phyloP scores from a whole-genome alignment of 2,113 vertebrate species.

The Sturnus vulgaris region DNA sequence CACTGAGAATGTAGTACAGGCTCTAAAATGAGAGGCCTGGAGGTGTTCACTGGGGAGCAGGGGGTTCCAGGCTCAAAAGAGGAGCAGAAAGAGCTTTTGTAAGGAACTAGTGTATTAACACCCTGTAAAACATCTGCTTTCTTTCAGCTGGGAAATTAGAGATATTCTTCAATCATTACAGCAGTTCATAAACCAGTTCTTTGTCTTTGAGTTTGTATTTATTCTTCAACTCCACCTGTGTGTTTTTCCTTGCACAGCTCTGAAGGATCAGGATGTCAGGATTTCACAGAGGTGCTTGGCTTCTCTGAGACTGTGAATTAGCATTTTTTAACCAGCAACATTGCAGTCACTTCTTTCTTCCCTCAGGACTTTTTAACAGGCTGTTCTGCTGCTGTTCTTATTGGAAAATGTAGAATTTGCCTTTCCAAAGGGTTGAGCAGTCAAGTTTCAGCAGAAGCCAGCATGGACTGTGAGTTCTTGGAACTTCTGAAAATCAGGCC shows the following conservation, averaged over 20 bases:
- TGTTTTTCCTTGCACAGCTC: neutral
- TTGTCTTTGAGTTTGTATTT: neutral
- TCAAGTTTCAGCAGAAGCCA: neutral
- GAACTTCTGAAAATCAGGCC: neutral
- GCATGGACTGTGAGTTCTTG: neutral
- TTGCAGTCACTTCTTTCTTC: neutral
- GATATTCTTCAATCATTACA: neutral
- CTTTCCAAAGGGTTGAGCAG: constrained; percentile 10
- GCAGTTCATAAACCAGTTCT: neutral
- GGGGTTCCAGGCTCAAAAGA: neutral
- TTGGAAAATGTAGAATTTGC: constrained; percentile 1
- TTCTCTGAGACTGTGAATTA: neutral
- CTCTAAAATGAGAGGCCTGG: neutral
- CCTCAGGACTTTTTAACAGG: neutral
- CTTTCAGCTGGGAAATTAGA: neutral
- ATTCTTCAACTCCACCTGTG: neutral
- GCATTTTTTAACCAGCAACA: neutral
- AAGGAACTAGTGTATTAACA: neutral
- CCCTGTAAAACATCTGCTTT: neutral
- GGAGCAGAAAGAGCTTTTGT: neutral
- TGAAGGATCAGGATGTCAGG: neutral
- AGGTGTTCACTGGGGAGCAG: neutral
- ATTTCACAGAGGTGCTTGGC: neutral
- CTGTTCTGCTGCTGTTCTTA: neutral
- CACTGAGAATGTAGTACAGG: neutral